phyloP scores from a whole-genome alignment of 2,888 invertebrate species.

The Acleris cristana region DNA sequence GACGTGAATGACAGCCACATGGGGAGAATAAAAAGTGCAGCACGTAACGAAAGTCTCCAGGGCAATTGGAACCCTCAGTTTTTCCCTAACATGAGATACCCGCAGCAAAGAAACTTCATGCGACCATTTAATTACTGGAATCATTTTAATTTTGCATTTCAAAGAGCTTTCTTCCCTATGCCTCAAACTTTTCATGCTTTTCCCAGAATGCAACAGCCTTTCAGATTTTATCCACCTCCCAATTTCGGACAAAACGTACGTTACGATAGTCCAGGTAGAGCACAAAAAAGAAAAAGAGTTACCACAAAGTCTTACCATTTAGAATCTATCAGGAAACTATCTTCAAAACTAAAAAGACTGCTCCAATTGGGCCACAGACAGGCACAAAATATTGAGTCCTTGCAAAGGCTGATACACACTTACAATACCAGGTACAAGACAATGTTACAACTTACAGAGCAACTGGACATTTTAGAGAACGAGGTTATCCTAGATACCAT shows the following conservation, averaged over 20 bases:
- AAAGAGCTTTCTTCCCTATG: conserved; percentile 51
- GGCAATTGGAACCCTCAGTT: conserved; percentile 40
- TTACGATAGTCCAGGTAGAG: conserved; percentile 28
- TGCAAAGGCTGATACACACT: conserved; percentile 57
- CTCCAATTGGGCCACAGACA: conserved; percentile 45
- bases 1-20: conserved; percentile 59
- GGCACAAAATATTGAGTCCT: conserved; percentile 47
- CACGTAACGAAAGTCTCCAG: conserved; percentile 37
- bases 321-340: conserved; percentile 55
- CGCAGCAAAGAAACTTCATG: conserved; percentile 44
- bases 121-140: conserved; percentile 54
- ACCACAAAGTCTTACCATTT: conserved; percentile 50
- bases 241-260: conserved; percentile 38
- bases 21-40: conserved; percentile 51
- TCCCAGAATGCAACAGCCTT: conserved; percentile 45
- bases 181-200: conserved; percentile 51
- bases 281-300: conserved; percentile 49
- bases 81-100: conserved; percentile 40
- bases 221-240: conserved; percentile 39
- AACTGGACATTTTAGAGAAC: conserved; percentile 56
- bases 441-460: conserved; percentile 52
- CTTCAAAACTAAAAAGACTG: conserved; percentile 52
- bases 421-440: conserved; percentile 64
- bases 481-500: conserved; percentile 66
- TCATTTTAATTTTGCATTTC: conserved; percentile 55